Evolutionary conservation across 2,888 invertebrate species (phyloP), one percentile per base, ranked within the genome.

Genomic region (Callyntrura guangdongensis): DNA sequence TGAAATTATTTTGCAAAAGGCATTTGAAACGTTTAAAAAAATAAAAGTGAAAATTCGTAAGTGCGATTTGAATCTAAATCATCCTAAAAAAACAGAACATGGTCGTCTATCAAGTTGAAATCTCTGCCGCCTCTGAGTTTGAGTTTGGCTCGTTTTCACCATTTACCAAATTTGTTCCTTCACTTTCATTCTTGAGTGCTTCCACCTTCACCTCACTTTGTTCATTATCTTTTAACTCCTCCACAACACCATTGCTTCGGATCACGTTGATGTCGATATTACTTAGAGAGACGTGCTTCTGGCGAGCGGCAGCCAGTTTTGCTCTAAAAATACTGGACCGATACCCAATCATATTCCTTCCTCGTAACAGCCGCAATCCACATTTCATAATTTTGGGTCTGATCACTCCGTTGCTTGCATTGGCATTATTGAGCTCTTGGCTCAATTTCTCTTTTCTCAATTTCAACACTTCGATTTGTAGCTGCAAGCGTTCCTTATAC

Each of bases 401-500:
- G 4, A 79, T 56, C 27, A 89, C 67, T 17, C 89, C 84, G 45
- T 89, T 84, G 6, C 56, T 47, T 53, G 81, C 12, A 6, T 74
- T 89, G 1, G 72, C 49, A 56, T 74, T 83, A 47, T 36, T 89
- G 77, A 93, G 88, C 72, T 93, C 92, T n/a, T 91, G 86, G 36
- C 88, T 91, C 85, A 94, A 72, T 74, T 93, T 94, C 67, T 92
- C 88, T 81, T 93, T 94, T 67, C 93, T 86, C 77, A 94, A 90
- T 86, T 92, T 91, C 56, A 94, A 86, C 12, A 94, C 93, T 74
- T 93, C 93, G 53, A 94, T 93, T 91, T 94, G 94, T 25, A 94
- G 89, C 79, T 93, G 93, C 56, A 94, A 91, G 64, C 93, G 86
- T 17, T 91, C 91, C 53, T 91, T 91, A 47, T 92, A 92, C 64